A percentile compares a stretch with the other conserved stretches of the same genome.
Evolutionary conservation across 1,140 invertebrate species (phyloP).

Genomic region (Caerostris darwini): DNA sequence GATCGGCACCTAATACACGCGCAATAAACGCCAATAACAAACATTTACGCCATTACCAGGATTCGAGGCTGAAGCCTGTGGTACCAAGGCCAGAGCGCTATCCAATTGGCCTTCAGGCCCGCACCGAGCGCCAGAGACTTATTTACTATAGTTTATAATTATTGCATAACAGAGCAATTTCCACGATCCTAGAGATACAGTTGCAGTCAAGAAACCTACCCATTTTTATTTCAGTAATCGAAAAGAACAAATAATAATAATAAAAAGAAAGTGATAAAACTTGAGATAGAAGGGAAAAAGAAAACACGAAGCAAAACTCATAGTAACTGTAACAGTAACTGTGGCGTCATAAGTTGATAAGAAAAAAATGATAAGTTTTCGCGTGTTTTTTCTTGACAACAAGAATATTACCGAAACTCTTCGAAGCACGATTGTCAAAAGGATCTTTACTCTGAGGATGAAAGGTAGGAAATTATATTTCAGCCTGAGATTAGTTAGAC

Average conservation of each 20-base stretch:
- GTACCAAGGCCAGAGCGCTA: too few species aligned
- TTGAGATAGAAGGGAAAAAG: not conserved
- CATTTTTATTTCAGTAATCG: not conserved
- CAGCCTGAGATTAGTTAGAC: not conserved
- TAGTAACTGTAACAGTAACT: not conserved
- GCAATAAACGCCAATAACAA: too few species aligned
- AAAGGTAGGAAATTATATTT: not conserved
- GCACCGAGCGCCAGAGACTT: too few species aligned
- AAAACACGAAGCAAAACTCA: not conserved
- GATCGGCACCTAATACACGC: too few species aligned
- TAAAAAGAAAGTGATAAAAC: not conserved
- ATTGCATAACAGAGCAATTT: too few species aligned
- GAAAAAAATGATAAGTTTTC: not conserved
- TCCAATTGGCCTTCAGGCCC: too few species aligned
- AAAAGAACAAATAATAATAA: not conserved
- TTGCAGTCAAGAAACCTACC: not conserved
- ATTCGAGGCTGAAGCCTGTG: too few species aligned
- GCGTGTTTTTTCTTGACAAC: not conserved
- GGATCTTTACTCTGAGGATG: not conserved
- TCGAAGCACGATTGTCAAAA: not conserved
- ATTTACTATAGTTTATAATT: too few species aligned
- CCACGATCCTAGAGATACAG: not conserved
- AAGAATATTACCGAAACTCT: not conserved
- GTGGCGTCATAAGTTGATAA: not conserved
- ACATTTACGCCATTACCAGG: too few species aligned